phyloP scores from a whole-genome alignment of 2,797 vertebrate species.

The Anas acuta region DNA sequence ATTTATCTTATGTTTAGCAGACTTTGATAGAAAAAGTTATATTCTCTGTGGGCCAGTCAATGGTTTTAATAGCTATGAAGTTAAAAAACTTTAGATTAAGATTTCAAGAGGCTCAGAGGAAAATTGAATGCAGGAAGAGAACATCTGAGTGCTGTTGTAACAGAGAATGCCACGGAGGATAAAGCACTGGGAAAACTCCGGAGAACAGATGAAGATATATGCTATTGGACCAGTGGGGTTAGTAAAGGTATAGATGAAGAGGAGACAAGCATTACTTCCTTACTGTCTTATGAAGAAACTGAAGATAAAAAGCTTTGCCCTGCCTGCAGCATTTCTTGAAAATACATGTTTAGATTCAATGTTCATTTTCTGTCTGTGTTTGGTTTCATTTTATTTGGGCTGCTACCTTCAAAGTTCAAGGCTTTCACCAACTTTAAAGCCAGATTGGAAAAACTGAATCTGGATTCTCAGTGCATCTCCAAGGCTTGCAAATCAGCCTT shows the following conservation, averaged over 20 bases:
- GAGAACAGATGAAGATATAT: not conserved
- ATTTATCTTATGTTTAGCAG: slow-evolving; percentile 23
- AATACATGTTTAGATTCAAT: slow-evolving; percentile 13
- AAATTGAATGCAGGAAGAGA: not conserved
- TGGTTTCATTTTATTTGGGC: not conserved
- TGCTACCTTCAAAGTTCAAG: not conserved
- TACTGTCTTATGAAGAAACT: not conserved
- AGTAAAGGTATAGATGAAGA: not conserved
- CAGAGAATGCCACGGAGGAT: not conserved
- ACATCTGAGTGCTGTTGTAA: not conserved
- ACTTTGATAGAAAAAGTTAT: not conserved
- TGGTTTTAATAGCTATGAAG: slow-evolving; percentile 26
- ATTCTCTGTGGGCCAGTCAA: not conserved
- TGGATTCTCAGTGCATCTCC: slow-evolving; percentile 14
- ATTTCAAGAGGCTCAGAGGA: not conserved
- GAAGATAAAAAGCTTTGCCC: slow-evolving; percentile 12
- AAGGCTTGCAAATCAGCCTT: slow-evolving; percentile 5
- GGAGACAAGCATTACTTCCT: not conserved
- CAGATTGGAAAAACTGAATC: slow-evolving; percentile 7
- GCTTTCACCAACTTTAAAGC: slow-evolving; percentile 12
- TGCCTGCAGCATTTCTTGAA: not conserved
- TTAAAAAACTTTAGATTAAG: slow-evolving; percentile 4
- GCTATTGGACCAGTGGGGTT: not conserved
- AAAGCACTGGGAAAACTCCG: not conserved
- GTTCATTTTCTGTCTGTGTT: not conserved